Base-by-base conservation (phyloP, 2,888 invertebrate species). In the Phyto melanocephala region DNA sequence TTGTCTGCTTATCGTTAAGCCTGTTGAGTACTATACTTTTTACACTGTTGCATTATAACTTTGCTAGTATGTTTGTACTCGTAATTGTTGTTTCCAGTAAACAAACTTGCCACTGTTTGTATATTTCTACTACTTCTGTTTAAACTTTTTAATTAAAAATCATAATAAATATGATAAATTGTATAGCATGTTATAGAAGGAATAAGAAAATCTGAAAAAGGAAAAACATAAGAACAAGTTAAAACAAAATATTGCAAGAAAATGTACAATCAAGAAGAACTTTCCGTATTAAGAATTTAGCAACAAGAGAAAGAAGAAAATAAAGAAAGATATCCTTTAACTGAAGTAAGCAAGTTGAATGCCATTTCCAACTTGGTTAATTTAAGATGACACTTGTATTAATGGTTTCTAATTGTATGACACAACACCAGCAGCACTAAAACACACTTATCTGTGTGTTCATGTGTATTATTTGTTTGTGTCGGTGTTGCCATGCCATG, bases 341-440 rank as follows among this genome's bases (percentile, higher is more conserved):
- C 74, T 79, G 75, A 45, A 71, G 76, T 54, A 45, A 24, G 68
- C 37, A 74, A 71, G 45, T 75, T 65, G 58, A 52, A 82, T 47
- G 65, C 71, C 75, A 71, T 60, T 72, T 77, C 45, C 70, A 79
- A 75, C 70, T 75, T 67, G 75, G 78, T 82, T 82, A 71, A 82
- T 82, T 75, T 82, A 82, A 82, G 75, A 79, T 82, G 82, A 82
- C 78, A 82, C 82, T 82, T 75, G 82, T 82, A 82, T 82, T 82
- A 82, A 82, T 79, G 58, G 78, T 82, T 70, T 82, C 75, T 82
- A 82, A 79, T 82, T 82, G 78, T 67, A 70, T 75, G 76, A 40
- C 45, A 33, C 62, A 62, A 52, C 52, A 54, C 3, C 28, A 28
- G 28, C 6, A 28, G 28, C 2, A 45, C 15, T n/a, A n/a, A 15